These are phyloP conservation scores for Sebastes oblongus DNA, from an alignment of 2,797 vertebrate species.

Conservation along the genomic window DNA sequence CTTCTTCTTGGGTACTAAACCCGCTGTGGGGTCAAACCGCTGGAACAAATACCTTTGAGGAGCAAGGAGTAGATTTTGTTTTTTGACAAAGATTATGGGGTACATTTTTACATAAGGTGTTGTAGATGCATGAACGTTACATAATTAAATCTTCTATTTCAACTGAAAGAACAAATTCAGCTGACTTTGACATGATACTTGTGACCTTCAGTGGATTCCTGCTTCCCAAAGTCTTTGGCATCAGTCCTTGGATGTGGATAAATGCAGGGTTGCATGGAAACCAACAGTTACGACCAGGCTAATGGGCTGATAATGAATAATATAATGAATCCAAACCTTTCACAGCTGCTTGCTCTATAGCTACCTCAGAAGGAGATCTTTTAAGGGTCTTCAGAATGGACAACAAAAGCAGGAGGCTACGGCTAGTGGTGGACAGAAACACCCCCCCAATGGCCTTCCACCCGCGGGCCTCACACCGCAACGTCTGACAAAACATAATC, in stretches of 20 bases:
- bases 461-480: slow-evolving; percentile 66
- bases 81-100: background rate
- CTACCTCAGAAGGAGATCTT: slow-evolving; percentile 78
- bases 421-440: slow-evolving; percentile 84
- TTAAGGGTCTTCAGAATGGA: slow-evolving; percentile 86
- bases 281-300: slow-evolving; percentile 75
- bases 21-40: background rate
- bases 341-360: slow-evolving; percentile 86
- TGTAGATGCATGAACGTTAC: background rate
- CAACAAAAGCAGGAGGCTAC: slow-evolving; percentile 88
- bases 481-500: slow-evolving; percentile 89
- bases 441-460: slow-evolving; percentile 15
- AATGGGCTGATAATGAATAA: slow-evolving; percentile 59
- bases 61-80: background rate
- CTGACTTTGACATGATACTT: background rate
- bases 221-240: background rate
- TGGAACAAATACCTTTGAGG: background rate
- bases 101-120: background rate
- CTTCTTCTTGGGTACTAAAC: background rate
- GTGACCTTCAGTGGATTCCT: background rate
- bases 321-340: slow-evolving; percentile 63
- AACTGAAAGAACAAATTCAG: background rate
- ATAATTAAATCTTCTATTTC: background rate
- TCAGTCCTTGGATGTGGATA: slow-evolving; percentile 1
- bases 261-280: slow-evolving; percentile 81